Conservation (phyloP, 1,140 invertebrate species). For the Eufriesea mexicana region DNA sequence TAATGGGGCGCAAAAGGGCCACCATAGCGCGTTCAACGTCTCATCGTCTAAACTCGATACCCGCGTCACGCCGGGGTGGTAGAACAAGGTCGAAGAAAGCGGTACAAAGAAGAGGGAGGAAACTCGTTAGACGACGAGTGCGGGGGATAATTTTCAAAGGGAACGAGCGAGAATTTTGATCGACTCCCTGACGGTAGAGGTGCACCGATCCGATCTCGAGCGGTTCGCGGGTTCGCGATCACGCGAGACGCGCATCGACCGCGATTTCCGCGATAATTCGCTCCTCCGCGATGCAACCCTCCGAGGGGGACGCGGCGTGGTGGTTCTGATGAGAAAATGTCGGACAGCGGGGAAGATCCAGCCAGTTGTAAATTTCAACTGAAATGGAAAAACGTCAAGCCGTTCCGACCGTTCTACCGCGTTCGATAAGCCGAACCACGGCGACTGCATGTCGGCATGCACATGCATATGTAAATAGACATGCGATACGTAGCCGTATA, state of each 20-base stretch:
- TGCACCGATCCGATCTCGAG: neutral
- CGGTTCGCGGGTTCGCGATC: neutral
- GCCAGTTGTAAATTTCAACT: slow-evolving; percentile 53
- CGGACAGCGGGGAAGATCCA: slow-evolving; percentile 48
- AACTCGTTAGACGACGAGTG: neutral
- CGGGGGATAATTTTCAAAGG: neutral
- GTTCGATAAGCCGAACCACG: slow-evolving; percentile 62
- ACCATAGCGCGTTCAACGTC: neutral
- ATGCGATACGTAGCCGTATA: slow-evolving; percentile 36
- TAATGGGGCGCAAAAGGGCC: neutral
- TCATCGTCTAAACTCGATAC: neutral
- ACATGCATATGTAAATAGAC: slow-evolving; percentile 65
- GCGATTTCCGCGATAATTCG: neutral
- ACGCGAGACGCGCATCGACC: too few species aligned
- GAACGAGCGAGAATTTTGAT: neutral
- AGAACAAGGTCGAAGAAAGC: neutral
- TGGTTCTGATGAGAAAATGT: slow-evolving; percentile 50
- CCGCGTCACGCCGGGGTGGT: neutral
- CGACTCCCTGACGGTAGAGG: neutral
- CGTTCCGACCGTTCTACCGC: slow-evolving; percentile 17
- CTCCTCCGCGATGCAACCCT: neutral
- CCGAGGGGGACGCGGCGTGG: neutral
- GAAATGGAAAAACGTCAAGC: slow-evolving; percentile 65
- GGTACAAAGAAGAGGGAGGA: neutral
- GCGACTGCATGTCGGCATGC: slow-evolving; percentile 56